Evolutionary conservation across 1,140 invertebrate genomes (phyloP).

Genomic region (Bombus waltoni): DNA sequence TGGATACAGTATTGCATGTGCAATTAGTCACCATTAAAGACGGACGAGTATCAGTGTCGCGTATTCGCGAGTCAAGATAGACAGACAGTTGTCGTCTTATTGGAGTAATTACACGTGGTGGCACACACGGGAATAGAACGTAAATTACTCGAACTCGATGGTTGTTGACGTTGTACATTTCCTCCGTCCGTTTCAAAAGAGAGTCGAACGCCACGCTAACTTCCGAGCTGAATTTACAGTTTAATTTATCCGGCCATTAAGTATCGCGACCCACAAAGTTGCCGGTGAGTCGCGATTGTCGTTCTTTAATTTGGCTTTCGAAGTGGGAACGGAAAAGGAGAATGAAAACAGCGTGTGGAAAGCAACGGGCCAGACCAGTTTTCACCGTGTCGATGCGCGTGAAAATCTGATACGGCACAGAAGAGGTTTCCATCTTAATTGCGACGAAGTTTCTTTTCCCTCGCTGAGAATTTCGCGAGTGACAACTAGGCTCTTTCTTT

Average conservation of each 20-base stretch:
- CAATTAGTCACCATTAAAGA: slow-evolving; percentile 18
- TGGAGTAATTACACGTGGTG: slow-evolving; percentile 8
- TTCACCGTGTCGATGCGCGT: slow-evolving; percentile 23
- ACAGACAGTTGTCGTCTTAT: neutral
- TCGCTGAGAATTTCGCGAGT: neutral
- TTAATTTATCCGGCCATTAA: slow-evolving; percentile 43
- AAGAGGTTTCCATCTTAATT: slow-evolving; percentile 10
- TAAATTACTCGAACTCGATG: neutral
- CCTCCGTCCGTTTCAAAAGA: no score
- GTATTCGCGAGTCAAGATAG: neutral
- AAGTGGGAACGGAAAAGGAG: neutral
- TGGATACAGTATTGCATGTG: neutral
- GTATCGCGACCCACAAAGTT: slow-evolving; percentile 14
- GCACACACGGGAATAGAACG: neutral
- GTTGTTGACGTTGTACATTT: neutral
- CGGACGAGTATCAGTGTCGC: neutral
- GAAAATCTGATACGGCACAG: slow-evolving; percentile 26
- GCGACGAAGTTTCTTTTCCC: neutral
- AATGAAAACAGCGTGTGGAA: neutral
- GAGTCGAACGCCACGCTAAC: neutral
- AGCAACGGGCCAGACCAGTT: neutral
- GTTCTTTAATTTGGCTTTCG: neutral
- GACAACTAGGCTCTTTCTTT: neutral
- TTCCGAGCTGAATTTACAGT: slow-evolving; percentile 26
- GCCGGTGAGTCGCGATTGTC: slow-evolving; percentile 4